These are phyloP conservation scores for Nemotelus nigrinus DNA, from an alignment of 2,888 invertebrate genomes.

Conservation along the genomic window DNA sequence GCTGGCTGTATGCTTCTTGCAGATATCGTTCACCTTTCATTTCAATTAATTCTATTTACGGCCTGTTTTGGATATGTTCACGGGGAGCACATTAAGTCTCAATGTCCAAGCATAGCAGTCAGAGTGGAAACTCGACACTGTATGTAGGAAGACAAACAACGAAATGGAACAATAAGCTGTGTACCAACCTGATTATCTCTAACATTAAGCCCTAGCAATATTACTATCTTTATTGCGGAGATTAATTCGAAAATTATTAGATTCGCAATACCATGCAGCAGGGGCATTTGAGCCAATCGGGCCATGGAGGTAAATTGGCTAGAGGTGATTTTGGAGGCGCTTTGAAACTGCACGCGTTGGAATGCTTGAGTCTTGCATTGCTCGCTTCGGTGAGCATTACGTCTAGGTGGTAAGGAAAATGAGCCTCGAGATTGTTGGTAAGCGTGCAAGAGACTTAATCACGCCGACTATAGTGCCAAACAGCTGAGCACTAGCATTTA, in stretches of 20 bases:
- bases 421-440: too few relatives aligned
- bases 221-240: too few relatives aligned
- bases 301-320: background rate
- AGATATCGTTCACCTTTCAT: conserved; percentile 32
- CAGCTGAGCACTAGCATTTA: background rate
- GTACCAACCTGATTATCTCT: background rate
- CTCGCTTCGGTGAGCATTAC: background rate
- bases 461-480: background rate
- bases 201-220: background rate
- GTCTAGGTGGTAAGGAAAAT: background rate
- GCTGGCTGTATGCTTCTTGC: background rate
- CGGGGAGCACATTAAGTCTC: background rate
- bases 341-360: background rate
- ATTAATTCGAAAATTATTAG: background rate
- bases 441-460: too few relatives aligned
- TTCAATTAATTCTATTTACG: conserved; percentile 33
- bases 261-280: background rate
- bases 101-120: background rate
- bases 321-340: conserved; percentile 1
- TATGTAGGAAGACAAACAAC: background rate
- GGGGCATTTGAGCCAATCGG: background rate
- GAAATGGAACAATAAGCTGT: background rate
- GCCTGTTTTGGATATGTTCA: background rate
- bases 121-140: background rate
- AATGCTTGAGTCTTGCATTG: background rate